Evolutionary conservation across 2,113 vertebrate species (phyloP).

Genomic region (Passer montanus): DNA sequence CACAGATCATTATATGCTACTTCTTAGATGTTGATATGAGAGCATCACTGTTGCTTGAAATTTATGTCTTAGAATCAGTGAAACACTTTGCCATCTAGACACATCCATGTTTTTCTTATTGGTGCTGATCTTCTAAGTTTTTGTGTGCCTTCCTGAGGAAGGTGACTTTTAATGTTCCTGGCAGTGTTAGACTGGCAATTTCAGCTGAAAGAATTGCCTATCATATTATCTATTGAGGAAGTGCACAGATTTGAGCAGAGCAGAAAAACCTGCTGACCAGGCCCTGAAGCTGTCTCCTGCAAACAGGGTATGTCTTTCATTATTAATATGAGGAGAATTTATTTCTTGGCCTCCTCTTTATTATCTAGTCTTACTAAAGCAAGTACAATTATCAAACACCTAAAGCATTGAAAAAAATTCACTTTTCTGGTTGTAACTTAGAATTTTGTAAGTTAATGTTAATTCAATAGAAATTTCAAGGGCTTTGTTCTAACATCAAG

Average conservation of each 20-base stretch:
- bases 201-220: not conserved
- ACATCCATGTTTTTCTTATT: not conserved
- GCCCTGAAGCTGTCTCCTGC: not conserved
- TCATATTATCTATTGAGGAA: not conserved
- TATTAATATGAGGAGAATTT: not conserved
- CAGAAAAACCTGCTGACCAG: not conserved
- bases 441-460: not conserved
- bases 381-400: not conserved
- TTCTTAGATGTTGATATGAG: not conserved
- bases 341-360: not conserved
- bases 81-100: not conserved
- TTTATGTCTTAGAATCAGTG: not conserved
- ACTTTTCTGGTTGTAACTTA: not conserved
- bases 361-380: not conserved
- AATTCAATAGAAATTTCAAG: not conserved
- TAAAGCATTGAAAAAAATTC: not conserved
- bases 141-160: not conserved
- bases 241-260: not conserved
- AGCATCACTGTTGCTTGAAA: not conserved
- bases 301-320: not conserved
- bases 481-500: not conserved
- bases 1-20: constrained; percentile 11
- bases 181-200: not conserved
- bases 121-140: not conserved
- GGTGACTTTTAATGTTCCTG: not conserved